Evolutionary conservation across 1,140 invertebrate genomes (phyloP), one percentile per base, ranked within the genome.

Genomic region (Gonatopus flavifemur): DNA sequence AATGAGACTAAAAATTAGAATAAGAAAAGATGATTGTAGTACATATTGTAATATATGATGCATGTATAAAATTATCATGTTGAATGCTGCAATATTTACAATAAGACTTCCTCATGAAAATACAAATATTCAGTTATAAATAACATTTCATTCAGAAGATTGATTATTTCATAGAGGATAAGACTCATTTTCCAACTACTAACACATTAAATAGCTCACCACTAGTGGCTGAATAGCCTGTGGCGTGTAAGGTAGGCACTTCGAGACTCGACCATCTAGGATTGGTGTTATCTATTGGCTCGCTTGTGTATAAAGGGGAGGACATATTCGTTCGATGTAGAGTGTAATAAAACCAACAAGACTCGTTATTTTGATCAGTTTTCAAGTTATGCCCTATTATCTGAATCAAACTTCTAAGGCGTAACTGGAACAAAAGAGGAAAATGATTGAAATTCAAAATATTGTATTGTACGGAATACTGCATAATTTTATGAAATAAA

Each of bases 261-360:
- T 78, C 74, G 15, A 78, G 51, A 60, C 66, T 85, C 45, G 83
- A 82, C 90, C 90, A 93, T 71, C 86, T 86, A 42, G 86, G 88
- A 77, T 88, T 87, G 41, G 77, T 72, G 54, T 85, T 86, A 46
- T 83, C 82, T 48, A 91, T 79, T 59, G 83, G 82, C 70, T 94
- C 91, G 73, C 92, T 95, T 3, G 87, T 91, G 66, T 93, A 96
- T 59, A 95, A 89, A 12, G 91, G 90, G 42, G 89, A 86, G 28
- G 86, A 87, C 88, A 90, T 90, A 42, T 82, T 84, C 2, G 87
- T 87, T 55, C 85, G 78, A 69, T 94, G 90, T 18, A 94, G 73
- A 0, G 90, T 93, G 52, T 88, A 87, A 67, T 91, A 92, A 62
- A 87, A 84, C 71, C 80, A 83, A 59, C 78, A 74, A 48, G 43